Conservation (phyloP, 2,888 invertebrate genomes). For the Balanococcus diminutus region DNA sequence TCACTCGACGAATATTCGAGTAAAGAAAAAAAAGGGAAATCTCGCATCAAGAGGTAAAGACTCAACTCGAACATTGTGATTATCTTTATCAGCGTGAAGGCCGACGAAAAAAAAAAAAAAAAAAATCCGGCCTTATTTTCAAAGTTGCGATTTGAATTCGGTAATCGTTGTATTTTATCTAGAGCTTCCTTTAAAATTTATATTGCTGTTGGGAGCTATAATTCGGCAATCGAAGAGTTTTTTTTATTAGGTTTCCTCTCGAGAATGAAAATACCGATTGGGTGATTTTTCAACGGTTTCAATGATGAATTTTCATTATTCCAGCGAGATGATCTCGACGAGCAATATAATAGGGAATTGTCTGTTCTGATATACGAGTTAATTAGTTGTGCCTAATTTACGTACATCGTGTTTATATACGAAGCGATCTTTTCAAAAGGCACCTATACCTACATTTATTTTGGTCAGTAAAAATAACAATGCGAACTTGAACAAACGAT, state of each 20-base stretch:
- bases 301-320: neutral
- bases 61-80: neutral
- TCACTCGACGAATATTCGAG: neutral
- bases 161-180: neutral
- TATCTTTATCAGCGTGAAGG: neutral
- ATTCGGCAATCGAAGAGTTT: neutral
- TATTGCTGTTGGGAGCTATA: neutral
- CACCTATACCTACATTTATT: no score
- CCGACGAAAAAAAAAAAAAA: neutral
- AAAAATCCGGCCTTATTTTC: neutral
- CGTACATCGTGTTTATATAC: neutral
- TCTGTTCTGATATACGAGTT: neutral
- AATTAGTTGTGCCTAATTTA: conserved; percentile 23
- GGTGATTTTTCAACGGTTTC: neutral
- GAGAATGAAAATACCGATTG: neutral
- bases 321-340: neutral
- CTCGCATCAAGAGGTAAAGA: neutral
- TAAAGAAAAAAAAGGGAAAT: neutral
- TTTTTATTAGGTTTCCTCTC: neutral
- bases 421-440: neutral
- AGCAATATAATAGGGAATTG: neutral
- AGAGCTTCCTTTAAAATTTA: neutral
- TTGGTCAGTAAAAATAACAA: neutral
- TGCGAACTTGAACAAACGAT: neutral
- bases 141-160: conserved; percentile 2